Conservation (phyloP, 1,140 invertebrate species). For the Stratiolaelaps scimitus region DNA sequence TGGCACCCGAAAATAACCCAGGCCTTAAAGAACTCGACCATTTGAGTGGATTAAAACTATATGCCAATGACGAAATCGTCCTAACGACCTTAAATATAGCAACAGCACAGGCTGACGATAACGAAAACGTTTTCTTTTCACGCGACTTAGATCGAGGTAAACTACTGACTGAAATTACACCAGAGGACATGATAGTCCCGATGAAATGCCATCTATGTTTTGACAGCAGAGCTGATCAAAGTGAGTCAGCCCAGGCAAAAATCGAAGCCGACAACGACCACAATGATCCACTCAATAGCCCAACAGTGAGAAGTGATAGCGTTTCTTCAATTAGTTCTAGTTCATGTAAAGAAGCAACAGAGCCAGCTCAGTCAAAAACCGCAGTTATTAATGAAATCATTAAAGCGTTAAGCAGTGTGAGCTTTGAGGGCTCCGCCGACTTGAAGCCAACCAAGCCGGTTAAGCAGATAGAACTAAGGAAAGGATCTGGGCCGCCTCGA, state of each 20-base stretch:
- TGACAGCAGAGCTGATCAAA: neutral
- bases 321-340: slow-evolving; percentile 23
- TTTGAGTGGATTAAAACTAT: neutral
- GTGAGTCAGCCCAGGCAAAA: neutral
- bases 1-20: neutral
- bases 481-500: neutral
- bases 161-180: neutral
- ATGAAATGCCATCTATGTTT: slow-evolving; percentile 4
- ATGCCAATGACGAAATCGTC: slow-evolving; percentile 9
- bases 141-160: no score
- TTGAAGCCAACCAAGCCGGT: neutral
- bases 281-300: slow-evolving; percentile 8
- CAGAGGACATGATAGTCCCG: neutral
- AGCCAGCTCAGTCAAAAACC: slow-evolving; percentile 3
- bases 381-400: slow-evolving; percentile 26
- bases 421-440: slow-evolving; percentile 14
- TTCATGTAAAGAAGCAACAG: neutral
- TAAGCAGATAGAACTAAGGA: neutral
- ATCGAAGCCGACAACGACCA: neutral
- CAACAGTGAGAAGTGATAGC: slow-evolving; percentile 13
- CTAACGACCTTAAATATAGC: neutral
- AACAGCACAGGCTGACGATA: neutral
- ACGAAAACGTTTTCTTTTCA: neutral
- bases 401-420: slow-evolving; percentile 21
- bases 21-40: neutral